These are phyloP conservation scores for Ctena decussata DNA, from an alignment of 2,888 invertebrate species.

Conservation along the genomic window DNA sequence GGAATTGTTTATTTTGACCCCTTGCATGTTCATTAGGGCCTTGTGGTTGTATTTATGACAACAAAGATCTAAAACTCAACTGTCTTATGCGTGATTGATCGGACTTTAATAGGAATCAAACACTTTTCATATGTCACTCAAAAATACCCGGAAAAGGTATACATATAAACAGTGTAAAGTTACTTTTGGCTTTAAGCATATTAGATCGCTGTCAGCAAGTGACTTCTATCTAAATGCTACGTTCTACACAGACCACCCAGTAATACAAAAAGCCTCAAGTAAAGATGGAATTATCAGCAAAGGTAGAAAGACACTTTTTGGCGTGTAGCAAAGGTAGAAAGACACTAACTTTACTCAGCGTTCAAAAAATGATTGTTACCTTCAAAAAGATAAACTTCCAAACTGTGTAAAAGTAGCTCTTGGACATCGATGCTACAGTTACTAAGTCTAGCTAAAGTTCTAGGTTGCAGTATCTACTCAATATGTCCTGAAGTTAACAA, in stretches of 20 bases:
- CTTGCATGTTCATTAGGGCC: no score
- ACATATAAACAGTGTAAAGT: no score
- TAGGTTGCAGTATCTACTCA: not conserved
- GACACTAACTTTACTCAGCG: not conserved
- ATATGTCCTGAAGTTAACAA: not conserved
- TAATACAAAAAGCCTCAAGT: not conserved
- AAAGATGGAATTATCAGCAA: not conserved
- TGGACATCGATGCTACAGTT: slow-evolving; percentile 9
- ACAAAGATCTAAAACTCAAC: no score
- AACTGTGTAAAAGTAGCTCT: not conserved
- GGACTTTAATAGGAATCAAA: no score
- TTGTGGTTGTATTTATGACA: no score
- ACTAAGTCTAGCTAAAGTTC: not conserved
- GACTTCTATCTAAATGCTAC: not conserved
- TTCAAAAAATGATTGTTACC: not conserved
- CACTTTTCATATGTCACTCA: no score
- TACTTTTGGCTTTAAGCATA: no score
- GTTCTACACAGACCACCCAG: not conserved
- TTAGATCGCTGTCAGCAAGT: slow-evolving; percentile 2
- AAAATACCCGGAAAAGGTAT: no score
- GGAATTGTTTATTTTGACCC: no score
- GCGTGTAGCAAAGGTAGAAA: not conserved
- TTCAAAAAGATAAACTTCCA: not conserved
- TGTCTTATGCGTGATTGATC: no score
- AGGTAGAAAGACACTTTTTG: not conserved